Evolutionary conservation across 2,888 invertebrate genomes (phyloP).

Genomic region (Thera britannica): DNA sequence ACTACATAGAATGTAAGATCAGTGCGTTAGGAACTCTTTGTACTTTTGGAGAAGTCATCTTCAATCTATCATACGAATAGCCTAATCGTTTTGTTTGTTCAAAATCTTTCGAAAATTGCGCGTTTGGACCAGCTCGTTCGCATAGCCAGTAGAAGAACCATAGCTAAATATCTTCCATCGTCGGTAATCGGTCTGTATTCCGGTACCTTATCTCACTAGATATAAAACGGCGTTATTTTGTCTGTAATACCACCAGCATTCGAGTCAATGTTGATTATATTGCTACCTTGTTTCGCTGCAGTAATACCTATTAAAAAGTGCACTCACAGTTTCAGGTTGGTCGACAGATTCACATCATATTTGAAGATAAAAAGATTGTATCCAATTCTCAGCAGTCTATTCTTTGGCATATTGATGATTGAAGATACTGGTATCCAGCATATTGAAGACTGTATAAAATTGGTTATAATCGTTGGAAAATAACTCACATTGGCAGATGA

Average conservation of each 20-base stretch:
- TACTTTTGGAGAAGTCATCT: too few relatives aligned
- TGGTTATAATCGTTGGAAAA: neutral
- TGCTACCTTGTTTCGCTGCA: neutral
- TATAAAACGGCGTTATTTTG: too few relatives aligned
- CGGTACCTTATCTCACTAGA: too few relatives aligned
- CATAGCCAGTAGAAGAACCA: too few relatives aligned
- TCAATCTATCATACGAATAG: too few relatives aligned
- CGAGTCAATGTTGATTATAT: neutral
- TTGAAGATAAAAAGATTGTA: neutral
- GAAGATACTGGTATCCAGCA: neutral
- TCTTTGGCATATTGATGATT: neutral
- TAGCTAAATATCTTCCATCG: too few relatives aligned
- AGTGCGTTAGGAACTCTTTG: too few relatives aligned
- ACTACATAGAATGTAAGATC: too few relatives aligned
- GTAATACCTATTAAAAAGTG: neutral
- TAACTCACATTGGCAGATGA: conserved; percentile 95
- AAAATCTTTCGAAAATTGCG: too few relatives aligned
- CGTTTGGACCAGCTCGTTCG: too few relatives aligned
- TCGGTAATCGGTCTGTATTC: too few relatives aligned
- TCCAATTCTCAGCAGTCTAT: neutral
- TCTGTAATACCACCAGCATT: neutral
- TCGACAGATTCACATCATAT: neutral
- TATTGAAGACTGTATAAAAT: neutral
- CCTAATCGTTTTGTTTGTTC: too few relatives aligned
- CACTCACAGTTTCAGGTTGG: neutral